These are phyloP conservation scores for Spodoptera littoralis DNA, from an alignment of 2,888 invertebrate species.

Conservation along the genomic window DNA sequence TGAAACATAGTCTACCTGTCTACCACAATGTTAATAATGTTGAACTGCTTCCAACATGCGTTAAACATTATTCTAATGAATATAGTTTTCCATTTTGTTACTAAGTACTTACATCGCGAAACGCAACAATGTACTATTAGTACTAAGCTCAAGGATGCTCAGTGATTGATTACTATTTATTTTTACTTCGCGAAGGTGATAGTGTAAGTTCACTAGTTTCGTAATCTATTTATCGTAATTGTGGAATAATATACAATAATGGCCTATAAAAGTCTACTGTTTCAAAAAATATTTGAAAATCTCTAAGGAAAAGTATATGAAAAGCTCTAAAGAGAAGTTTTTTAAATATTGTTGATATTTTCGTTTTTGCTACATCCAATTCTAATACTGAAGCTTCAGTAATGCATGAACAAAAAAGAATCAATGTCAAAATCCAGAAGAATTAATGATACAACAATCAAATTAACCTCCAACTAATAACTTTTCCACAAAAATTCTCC, in stretches of 20 bases:
- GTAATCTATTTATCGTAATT: not conserved
- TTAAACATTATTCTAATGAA: not conserved
- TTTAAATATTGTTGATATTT: too few relatives aligned
- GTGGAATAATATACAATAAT: too few relatives aligned
- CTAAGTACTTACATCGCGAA: slow-evolving; percentile 1
- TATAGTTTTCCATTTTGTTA: slow-evolving; percentile 1
- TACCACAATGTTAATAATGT: not conserved
- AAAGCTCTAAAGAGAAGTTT: too few relatives aligned
- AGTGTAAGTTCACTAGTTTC: not conserved
- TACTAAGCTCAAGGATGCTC: slow-evolving; percentile 17
- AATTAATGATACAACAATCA: too few relatives aligned
- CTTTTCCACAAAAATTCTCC: slow-evolving; percentile 13
- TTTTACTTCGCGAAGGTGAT: slow-evolving; percentile 16
- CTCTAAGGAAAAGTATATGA: too few relatives aligned
- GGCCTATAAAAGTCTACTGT: too few relatives aligned
- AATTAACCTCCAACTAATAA: too few relatives aligned
- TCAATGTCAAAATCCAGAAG: not conserved
- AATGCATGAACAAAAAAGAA: not conserved
- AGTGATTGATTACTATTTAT: slow-evolving; percentile 7
- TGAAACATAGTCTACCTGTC: too few relatives aligned
- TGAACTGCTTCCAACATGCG: not conserved
- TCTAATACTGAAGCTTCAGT: too few relatives aligned
- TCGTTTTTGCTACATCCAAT: too few relatives aligned
- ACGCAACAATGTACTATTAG: slow-evolving; percentile 13
- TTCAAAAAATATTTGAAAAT: too few relatives aligned